Percentiles rank a stretch among this genome's conserved stretches.
Conservation (phyloP, 1,140 invertebrate species). For the Meteorus sp. region DNA sequence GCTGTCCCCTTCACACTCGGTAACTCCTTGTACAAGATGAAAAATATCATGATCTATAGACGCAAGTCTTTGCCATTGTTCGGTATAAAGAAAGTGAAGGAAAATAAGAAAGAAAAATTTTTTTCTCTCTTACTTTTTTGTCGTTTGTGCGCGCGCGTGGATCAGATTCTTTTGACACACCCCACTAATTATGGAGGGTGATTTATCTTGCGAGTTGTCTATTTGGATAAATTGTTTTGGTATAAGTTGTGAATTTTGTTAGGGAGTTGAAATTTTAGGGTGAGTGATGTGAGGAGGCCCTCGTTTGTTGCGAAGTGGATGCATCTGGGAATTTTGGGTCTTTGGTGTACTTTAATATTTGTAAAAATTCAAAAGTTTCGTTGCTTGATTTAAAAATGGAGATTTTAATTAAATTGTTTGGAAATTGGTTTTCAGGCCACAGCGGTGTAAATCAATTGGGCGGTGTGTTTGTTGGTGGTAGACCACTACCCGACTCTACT, state of each 20-base stretch:
- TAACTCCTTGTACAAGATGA: constrained; percentile 3
- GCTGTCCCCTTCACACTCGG: neutral
- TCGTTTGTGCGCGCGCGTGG: neutral
- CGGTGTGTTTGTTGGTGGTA: constrained; percentile 95
- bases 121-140: too few relatives aligned
- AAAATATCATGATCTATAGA: constrained; percentile 11
- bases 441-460: constrained; percentile 98
- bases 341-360: neutral
- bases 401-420: neutral
- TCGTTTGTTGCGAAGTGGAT: too few relatives aligned
- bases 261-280: too few relatives aligned
- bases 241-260: too few relatives aligned
- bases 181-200: constrained; percentile 9
- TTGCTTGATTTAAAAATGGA: neutral
- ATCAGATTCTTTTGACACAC: constrained; percentile 1
- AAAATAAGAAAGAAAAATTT: neutral
- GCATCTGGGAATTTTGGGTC: too few relatives aligned
- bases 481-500: constrained; percentile 93
- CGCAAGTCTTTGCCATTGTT: neutral
- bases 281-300: too few relatives aligned
- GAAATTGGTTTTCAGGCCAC: constrained; percentile 69
- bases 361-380: neutral
- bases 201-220: too few relatives aligned
- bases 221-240: too few relatives aligned
- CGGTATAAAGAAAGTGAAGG: too few relatives aligned